Percentiles rank a stretch among this genome's conserved stretches.
phyloP scores from a whole-genome alignment of 1,140 invertebrate genomes.

The Micrasema minimum region DNA sequence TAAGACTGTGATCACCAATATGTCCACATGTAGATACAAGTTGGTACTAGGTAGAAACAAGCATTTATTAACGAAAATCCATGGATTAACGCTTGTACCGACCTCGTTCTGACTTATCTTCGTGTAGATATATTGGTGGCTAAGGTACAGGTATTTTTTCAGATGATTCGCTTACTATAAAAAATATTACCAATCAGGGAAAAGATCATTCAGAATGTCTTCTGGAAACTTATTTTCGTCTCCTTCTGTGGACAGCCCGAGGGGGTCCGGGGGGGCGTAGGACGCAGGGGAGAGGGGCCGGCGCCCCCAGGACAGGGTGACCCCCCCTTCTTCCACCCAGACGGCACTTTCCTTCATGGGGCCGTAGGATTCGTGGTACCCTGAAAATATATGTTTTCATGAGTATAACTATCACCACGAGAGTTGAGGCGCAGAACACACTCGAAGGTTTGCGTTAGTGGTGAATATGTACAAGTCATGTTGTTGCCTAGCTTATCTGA shows the following conservation, averaged over 20 bases:
- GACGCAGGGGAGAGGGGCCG: conserved; percentile 84
- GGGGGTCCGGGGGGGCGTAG: conserved; percentile 90
- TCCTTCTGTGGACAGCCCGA: conserved; percentile 93
- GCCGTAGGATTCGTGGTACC: conserved; percentile 87
- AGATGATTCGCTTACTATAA: no score
- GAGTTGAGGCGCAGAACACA: no score
- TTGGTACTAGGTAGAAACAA: no score
- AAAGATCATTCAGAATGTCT: conserved; percentile 90
- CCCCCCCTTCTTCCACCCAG: conserved; percentile 95
- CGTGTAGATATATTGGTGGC: no score
- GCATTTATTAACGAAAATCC: no score
- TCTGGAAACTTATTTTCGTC: conserved; percentile 92
- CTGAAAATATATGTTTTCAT: conserved; percentile 57
- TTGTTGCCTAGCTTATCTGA: background rate
- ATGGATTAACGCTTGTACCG: no score
- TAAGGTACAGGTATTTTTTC: no score
- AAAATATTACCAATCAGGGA: conserved; percentile 77
- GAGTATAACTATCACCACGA: background rate
- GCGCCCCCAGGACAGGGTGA: conserved; percentile 81
- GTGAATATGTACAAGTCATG: background rate
- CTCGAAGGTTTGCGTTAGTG: no score
- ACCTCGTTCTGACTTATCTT: no score
- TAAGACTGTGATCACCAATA: no score
- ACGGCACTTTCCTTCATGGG: conserved; percentile 98
- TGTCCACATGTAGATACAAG: no score